Conservation (phyloP, 2,797 vertebrate species). For the Myioborus miniatus region DNA sequence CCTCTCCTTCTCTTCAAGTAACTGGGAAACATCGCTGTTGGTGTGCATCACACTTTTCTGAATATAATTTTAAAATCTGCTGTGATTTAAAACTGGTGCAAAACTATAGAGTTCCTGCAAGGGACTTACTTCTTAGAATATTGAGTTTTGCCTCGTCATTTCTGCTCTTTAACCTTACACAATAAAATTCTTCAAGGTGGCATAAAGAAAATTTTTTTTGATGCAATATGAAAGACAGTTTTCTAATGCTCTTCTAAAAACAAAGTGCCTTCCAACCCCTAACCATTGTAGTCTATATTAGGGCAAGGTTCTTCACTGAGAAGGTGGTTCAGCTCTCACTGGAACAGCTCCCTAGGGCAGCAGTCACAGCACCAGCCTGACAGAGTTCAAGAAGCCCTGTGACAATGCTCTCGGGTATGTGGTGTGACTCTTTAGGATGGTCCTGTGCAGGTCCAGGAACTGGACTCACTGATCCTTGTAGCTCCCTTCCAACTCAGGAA, state of each 20-base stretch:
- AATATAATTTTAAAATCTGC: neutral
- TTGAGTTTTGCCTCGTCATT: neutral
- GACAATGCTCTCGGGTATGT: fast-evolving
- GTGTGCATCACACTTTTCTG: neutral
- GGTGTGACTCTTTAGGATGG: neutral
- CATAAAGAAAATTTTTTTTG: neutral
- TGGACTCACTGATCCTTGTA: neutral
- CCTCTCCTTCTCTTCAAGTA: neutral
- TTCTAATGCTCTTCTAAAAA: neutral
- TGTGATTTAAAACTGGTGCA: neutral
- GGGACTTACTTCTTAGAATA: neutral
- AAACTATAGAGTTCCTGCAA: neutral
- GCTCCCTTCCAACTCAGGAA: neutral
- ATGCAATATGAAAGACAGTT: neutral
- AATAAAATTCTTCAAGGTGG: neutral
- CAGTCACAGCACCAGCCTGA: neutral
- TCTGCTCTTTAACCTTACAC: neutral
- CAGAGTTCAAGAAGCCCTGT: neutral
- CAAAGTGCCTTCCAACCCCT: neutral
- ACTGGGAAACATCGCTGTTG: neutral
- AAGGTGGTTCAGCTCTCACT: neutral
- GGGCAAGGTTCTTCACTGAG: neutral
- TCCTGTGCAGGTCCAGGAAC: neutral
- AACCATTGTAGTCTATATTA: neutral
- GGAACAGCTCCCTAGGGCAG: neutral